These are phyloP conservation scores for Tauraco erythrolophus DNA, from an alignment of 2,113 vertebrate genomes.

Conservation along the genomic window DNA sequence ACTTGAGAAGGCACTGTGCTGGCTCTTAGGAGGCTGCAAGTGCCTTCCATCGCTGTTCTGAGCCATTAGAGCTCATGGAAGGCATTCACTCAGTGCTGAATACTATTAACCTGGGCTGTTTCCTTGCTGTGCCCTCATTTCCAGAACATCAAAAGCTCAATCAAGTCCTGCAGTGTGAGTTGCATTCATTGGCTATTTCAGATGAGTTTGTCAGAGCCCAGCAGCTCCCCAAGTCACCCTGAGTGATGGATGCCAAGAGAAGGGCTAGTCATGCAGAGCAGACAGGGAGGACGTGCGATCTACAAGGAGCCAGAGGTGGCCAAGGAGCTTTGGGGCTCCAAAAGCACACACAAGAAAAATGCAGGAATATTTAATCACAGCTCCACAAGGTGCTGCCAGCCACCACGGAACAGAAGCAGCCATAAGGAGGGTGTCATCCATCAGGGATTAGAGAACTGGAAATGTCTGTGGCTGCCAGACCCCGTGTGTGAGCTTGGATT, in stretches of 20 bases:
- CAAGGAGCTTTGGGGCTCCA: background rate
- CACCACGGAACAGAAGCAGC: background rate
- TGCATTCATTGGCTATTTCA: background rate
- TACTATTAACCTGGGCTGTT: background rate
- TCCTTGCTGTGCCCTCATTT: background rate
- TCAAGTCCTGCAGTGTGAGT: background rate
- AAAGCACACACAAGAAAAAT: background rate
- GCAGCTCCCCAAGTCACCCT: background rate
- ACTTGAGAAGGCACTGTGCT: background rate
- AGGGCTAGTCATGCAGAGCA: background rate
- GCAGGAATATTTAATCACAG: background rate
- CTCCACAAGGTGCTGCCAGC: background rate
- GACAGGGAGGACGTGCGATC: background rate
- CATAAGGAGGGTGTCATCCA: background rate
- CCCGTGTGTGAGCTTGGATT: fast-evolving
- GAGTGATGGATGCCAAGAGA: background rate
- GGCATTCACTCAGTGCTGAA: background rate
- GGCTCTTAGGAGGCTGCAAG: background rate
- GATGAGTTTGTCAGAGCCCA: background rate
- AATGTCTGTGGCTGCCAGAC: background rate
- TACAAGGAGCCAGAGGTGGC: background rate
- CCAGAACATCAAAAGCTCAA: background rate
- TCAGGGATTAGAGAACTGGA: background rate
- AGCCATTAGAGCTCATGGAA: background rate
- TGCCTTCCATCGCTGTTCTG: background rate